Percentiles rank a stretch among this genome's conserved stretches.
Conservation (phyloP, 2,113 vertebrate species). For the Phylloscopus trochilus region DNA sequence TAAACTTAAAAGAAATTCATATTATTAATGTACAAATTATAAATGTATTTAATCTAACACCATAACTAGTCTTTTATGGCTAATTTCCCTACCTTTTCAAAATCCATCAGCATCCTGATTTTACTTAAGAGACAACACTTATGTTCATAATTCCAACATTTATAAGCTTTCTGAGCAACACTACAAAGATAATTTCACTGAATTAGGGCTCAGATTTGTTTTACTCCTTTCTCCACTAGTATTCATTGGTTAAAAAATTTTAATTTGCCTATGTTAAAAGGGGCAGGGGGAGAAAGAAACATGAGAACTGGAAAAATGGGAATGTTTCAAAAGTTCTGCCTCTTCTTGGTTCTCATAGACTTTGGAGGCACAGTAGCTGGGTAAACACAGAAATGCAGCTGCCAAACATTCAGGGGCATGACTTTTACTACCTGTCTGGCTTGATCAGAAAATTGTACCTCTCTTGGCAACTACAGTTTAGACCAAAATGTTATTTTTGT, state of each 20-base stretch:
- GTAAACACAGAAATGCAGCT: not conserved
- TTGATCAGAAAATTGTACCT: not conserved
- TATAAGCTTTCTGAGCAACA: not conserved
- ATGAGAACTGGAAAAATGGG: not conserved
- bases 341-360: not conserved
- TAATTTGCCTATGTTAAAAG: not conserved
- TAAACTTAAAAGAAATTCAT: not conserved
- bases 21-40: not conserved
- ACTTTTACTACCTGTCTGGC: not conserved
- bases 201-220: not conserved
- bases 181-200: not conserved
- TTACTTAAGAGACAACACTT: not conserved
- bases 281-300: rapidly evolving
- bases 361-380: not conserved
- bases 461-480: not conserved
- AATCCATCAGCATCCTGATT: not conserved
- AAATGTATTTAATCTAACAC: not conserved
- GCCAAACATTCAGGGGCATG: not conserved
- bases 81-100: not conserved
- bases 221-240: not conserved
- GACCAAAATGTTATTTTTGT: not conserved
- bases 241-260: not conserved
- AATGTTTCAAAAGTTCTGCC: not conserved
- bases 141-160: not conserved
- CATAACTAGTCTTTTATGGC: not conserved